These are phyloP conservation scores for Peucedramus taeniatus DNA, from an alignment of 2,113 vertebrate species.

Conservation along the genomic window DNA sequence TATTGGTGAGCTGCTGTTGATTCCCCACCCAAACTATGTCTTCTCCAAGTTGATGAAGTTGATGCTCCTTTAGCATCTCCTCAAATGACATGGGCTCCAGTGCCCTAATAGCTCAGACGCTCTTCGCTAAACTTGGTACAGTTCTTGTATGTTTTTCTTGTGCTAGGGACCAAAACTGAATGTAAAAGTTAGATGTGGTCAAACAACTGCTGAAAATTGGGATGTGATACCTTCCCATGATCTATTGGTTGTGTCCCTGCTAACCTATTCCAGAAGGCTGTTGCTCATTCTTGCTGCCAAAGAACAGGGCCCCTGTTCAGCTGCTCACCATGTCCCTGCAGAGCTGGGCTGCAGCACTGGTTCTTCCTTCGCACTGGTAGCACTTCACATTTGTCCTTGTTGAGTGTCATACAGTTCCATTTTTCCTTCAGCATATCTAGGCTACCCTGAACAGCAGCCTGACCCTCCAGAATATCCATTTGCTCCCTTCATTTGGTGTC, in stretches of 20 bases:
- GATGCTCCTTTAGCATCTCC: neutral
- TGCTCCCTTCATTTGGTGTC: neutral
- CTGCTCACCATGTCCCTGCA: neutral
- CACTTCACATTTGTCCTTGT: neutral
- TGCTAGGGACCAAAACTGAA: neutral
- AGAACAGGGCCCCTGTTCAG: neutral
- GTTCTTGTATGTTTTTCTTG: neutral
- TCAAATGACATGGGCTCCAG: neutral
- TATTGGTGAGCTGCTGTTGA: neutral
- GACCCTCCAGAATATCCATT: neutral
- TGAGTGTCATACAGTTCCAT: neutral
- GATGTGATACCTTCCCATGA: neutral
- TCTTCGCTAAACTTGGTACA: neutral
- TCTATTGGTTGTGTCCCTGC: neutral
- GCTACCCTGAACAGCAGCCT: neutral
- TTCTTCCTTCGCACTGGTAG: neutral
- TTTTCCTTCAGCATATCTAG: neutral
- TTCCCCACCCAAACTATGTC: rapidly evolving
- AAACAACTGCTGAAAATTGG: neutral
- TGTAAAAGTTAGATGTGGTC: neutral
- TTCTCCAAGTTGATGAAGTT: neutral
- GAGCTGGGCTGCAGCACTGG: neutral
- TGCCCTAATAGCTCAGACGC: neutral
- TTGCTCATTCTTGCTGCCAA: neutral
- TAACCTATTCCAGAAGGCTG: neutral